Evolutionary conservation across 2,797 vertebrate species (phyloP).

Genomic region (Varecia variegata): DNA sequence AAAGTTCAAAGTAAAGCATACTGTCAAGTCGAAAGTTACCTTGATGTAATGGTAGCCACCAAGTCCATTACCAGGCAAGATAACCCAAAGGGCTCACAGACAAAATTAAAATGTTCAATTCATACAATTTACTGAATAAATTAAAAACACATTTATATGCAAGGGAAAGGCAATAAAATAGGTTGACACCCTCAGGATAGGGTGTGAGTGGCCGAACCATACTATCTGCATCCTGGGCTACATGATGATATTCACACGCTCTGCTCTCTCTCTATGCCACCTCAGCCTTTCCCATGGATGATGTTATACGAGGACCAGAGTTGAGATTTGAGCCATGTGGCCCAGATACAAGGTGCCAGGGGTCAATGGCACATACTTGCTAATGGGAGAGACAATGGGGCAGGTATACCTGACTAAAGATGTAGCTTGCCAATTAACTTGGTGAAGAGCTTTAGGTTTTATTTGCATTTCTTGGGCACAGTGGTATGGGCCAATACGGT

Average conservation of each 20-base stretch:
- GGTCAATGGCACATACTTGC: background rate
- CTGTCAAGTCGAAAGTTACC: background rate
- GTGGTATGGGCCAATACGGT: background rate
- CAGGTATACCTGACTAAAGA: background rate
- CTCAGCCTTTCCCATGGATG: background rate
- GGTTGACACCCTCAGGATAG: background rate
- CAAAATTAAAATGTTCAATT: background rate
- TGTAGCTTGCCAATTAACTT: background rate
- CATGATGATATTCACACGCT: background rate
- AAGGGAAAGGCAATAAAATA: background rate
- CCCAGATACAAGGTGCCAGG: background rate
- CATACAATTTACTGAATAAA: background rate
- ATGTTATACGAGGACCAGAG: background rate
- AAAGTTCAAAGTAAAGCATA: background rate
- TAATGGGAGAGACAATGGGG: background rate
- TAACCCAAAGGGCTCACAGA: background rate
- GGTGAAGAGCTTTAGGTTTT: background rate
- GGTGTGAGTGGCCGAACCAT: background rate
- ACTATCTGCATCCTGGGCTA: background rate
- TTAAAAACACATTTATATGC: background rate
- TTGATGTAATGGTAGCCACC: background rate
- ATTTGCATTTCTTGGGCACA: background rate
- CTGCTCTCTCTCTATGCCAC: background rate
- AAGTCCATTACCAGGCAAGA: background rate
- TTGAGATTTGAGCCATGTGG: background rate